Conservation (phyloP, 2,113 vertebrate species). For the Myrmecophaga tridactyla region DNA sequence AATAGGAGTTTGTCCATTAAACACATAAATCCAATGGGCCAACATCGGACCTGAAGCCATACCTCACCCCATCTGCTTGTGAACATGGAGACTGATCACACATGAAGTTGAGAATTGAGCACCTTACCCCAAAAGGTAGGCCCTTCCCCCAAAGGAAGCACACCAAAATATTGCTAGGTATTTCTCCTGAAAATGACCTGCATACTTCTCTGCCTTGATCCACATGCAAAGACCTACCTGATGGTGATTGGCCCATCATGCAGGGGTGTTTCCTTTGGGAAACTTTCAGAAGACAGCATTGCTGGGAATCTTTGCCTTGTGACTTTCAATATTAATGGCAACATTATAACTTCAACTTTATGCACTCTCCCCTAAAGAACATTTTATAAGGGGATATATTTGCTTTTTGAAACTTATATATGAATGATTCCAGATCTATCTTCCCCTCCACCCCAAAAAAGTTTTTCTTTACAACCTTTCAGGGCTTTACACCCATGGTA, state of each 20-base stretch:
- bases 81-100: not conserved
- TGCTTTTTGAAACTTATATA: not conserved
- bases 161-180: not conserved
- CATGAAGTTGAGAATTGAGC: not conserved
- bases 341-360: not conserved
- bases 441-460: not conserved
- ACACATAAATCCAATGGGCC: conserved; percentile 14
- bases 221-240: not conserved
- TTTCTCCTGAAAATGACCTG: not conserved
- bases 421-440: not conserved
- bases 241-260: too few relatives aligned
- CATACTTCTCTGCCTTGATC: not conserved
- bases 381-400: not conserved
- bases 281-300: not conserved
- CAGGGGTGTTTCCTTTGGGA: not conserved
- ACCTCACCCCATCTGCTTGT: not conserved
- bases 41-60: not conserved
- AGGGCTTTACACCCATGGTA: not conserved
- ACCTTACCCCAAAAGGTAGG: not conserved
- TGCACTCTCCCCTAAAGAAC: not conserved
- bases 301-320: not conserved
- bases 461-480: not conserved
- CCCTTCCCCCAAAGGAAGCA: not conserved
- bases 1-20: not conserved
- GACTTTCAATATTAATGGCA: not conserved